Percentiles rank a stretch among this genome's conserved stretches.
Conservation (phyloP, 2,888 invertebrate species). For the Argynnis bischoffii region DNA sequence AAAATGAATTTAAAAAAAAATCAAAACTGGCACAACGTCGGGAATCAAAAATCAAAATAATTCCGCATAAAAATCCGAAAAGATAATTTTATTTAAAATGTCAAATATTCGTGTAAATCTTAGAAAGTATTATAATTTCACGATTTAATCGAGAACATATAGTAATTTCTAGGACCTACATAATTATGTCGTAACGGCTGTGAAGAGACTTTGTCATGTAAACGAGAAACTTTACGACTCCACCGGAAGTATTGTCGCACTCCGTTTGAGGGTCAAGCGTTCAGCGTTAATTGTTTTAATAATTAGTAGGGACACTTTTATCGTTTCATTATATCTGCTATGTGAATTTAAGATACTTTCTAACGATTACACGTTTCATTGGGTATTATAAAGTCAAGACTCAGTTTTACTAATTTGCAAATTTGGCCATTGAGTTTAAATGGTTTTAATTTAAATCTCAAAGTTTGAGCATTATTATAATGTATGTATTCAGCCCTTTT, state of each 20-base stretch:
- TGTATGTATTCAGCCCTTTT: too few relatives aligned
- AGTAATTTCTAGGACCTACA: conserved; percentile 48
- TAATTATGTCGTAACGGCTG: conserved; percentile 62
- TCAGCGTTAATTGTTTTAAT: conserved; percentile 46
- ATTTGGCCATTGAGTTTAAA: background rate
- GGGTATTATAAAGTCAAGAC: background rate
- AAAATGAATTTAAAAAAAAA: too few relatives aligned
- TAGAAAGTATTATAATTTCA: too few relatives aligned
- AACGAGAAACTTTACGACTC: conserved; percentile 62
- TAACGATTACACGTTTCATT: conserved; percentile 18
- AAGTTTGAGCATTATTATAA: too few relatives aligned
- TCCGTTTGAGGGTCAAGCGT: conserved; percentile 45
- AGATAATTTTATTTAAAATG: too few relatives aligned
- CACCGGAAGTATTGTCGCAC: conserved; percentile 42
- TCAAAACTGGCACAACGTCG: too few relatives aligned
- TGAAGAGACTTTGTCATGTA: conserved; percentile 68
- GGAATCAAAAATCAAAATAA: too few relatives aligned
- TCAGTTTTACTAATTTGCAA: background rate
- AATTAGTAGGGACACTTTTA: conserved; percentile 37
- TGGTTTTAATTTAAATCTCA: too few relatives aligned
- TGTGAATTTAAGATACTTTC: conserved; percentile 23
- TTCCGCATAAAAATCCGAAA: too few relatives aligned
- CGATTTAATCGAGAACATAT: conserved; percentile 23
- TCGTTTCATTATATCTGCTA: conserved; percentile 11
- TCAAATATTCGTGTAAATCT: too few relatives aligned